Conservation (phyloP, 2,113 vertebrate species). For the Limnothrissa miodon region DNA sequence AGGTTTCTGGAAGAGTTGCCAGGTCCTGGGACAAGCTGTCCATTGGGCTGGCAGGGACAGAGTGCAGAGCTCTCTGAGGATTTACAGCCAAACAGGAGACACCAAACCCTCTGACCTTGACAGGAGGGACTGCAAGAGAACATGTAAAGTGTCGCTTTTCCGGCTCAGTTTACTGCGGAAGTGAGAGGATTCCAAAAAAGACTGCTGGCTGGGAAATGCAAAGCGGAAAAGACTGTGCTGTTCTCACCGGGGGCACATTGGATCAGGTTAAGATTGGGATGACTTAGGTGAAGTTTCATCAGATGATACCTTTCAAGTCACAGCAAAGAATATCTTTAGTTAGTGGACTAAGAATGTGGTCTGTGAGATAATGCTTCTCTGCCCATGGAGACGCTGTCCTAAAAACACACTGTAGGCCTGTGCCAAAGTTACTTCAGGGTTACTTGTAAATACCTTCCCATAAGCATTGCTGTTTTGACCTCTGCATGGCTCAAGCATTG, state of each 20-base stretch:
- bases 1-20: not conserved
- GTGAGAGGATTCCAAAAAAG: constrained; percentile 10
- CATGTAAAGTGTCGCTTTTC: constrained; percentile 17
- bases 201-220: not conserved
- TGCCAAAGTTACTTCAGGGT: not conserved
- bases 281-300: not conserved
- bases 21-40: not conserved
- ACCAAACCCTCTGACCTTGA: constrained; percentile 9
- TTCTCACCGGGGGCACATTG: not conserved
- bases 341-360: not conserved
- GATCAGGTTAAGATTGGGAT: not conserved
- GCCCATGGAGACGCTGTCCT: not conserved
- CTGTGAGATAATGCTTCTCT: not conserved
- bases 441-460: not conserved
- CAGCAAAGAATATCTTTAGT: not conserved
- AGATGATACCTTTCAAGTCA: not conserved
- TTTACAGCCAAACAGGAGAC: not conserved
- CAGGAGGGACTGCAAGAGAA: not conserved
- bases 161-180: constrained; percentile 16
- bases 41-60: constrained; percentile 3
- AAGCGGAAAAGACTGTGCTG: not conserved
- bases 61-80: not conserved
- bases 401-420: not conserved
- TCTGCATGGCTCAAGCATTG: not conserved
- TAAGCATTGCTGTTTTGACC: not conserved